Conservation (phyloP, 1,140 invertebrate genomes). For the Pentalonia nigronervosa region DNA sequence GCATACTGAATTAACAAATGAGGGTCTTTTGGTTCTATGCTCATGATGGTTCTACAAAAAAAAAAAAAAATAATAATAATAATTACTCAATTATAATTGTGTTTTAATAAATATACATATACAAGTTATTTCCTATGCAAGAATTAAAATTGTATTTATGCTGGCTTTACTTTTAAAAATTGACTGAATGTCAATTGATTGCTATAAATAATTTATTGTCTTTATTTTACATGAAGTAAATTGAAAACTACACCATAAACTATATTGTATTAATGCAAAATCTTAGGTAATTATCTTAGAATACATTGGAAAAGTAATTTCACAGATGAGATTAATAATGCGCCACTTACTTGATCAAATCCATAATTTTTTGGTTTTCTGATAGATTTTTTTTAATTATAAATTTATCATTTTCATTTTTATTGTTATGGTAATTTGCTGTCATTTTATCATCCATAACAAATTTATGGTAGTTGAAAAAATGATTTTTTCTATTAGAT, state of each 20-base stretch:
- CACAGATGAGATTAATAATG: too few relatives aligned
- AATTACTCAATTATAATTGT: not conserved
- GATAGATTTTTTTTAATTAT: not conserved
- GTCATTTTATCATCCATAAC: not conserved
- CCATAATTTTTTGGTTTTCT: not conserved
- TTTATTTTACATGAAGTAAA: too few relatives aligned
- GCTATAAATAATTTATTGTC: too few relatives aligned
- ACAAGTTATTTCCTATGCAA: too few relatives aligned
- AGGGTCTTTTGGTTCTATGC: conserved; percentile 9
- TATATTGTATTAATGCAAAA: not conserved
- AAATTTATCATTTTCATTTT: not conserved
- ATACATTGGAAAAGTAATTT: not conserved
- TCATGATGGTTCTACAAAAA: not conserved
- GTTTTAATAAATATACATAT: not conserved
- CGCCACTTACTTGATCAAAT: conserved; percentile 24
- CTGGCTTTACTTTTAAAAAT: too few relatives aligned
- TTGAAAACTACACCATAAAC: too few relatives aligned
- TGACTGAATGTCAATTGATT: too few relatives aligned
- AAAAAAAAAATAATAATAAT: too few relatives aligned
- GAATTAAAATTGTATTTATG: too few relatives aligned
- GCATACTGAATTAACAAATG: conserved; percentile 3
- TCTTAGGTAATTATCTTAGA: not conserved
- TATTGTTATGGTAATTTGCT: too few relatives aligned
- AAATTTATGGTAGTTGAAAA: not conserved
- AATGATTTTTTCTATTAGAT: not conserved